Conservation (phyloP, 2,797 vertebrate species). For the Fistularia commersonii region DNA sequence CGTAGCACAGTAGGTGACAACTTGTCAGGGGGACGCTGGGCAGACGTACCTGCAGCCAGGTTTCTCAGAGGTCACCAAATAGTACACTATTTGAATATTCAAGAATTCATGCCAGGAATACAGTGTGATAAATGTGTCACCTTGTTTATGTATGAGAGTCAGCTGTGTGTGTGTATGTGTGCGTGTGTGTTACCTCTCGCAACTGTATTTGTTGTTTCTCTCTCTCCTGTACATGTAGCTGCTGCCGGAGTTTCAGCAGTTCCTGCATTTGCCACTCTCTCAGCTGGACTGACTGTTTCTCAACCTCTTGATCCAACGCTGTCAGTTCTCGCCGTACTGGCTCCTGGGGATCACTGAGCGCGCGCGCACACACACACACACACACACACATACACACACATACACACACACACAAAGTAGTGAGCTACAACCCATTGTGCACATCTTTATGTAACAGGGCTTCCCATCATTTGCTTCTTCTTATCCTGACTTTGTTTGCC, state of each 20-base stretch:
- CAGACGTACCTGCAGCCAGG: neutral
- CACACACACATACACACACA: neutral
- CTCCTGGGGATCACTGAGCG: constrained; percentile 62
- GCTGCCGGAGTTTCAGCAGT: constrained; percentile 75
- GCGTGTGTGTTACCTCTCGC: constrained; percentile 66
- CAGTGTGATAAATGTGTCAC: constrained; percentile 9
- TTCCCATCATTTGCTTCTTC: neutral
- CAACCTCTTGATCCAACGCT: constrained; percentile 64
- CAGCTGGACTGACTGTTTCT: constrained; percentile 66
- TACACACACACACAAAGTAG: too few relatives aligned
- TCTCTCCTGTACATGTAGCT: constrained; percentile 69
- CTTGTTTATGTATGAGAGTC: neutral
- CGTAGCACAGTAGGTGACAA: constrained; percentile 6
- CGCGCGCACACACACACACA: constrained; percentile 13
- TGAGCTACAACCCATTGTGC: too few relatives aligned
- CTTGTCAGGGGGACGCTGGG: constrained; percentile 36
- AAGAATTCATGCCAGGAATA: constrained; percentile 1
- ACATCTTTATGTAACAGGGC: neutral
- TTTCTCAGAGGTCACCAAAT: constrained; percentile 8
- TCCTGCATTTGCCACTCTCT: constrained; percentile 79
- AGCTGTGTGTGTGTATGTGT: constrained; percentile 1
- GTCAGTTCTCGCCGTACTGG: constrained; percentile 47
- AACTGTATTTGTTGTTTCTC: constrained; percentile 71
- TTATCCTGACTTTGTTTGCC: neutral
- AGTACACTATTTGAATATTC: neutral